Conservation (phyloP, 2,797 vertebrate species). For the Eulemur mongoz region DNA sequence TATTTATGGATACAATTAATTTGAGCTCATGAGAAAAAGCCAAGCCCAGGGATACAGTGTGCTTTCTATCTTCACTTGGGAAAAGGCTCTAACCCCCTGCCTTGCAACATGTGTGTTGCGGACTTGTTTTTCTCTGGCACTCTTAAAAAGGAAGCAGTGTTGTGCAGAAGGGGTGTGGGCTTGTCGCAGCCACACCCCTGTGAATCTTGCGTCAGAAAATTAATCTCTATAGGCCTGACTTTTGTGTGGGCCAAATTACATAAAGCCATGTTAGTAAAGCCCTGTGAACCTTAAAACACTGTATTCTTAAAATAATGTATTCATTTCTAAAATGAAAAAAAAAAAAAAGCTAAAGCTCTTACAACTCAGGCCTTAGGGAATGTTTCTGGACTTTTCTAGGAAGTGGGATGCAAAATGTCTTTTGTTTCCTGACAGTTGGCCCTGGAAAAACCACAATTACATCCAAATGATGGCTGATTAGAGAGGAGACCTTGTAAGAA, state of each 20-base stretch:
- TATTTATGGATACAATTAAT: neutral
- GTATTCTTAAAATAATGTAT: neutral
- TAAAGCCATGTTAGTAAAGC: constrained; percentile 1
- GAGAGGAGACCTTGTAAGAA: neutral
- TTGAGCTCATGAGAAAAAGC: neutral
- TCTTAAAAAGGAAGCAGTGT: constrained; percentile 21
- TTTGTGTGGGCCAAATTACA: constrained; percentile 2
- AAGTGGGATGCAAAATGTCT: neutral
- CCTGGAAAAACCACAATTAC: neutral
- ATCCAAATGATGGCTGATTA: neutral
- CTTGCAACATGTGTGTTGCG: neutral
- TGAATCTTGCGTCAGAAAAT: neutral
- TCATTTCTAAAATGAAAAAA: neutral
- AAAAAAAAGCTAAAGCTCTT: neutral
- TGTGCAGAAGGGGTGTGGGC: neutral
- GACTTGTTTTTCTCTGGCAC: neutral
- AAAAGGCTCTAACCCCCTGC: neutral
- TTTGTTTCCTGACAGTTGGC: neutral
- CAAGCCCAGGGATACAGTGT: neutral
- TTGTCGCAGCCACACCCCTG: neutral
- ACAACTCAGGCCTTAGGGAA: neutral
- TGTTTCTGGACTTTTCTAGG: constrained; percentile 36
- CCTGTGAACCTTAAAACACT: neutral
- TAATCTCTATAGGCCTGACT: neutral
- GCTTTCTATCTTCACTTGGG: neutral